Evolutionary conservation across 2,113 vertebrate species (phyloP), one percentile per base, ranked within the genome.

Genomic region (Heteronetta atricapilla): DNA sequence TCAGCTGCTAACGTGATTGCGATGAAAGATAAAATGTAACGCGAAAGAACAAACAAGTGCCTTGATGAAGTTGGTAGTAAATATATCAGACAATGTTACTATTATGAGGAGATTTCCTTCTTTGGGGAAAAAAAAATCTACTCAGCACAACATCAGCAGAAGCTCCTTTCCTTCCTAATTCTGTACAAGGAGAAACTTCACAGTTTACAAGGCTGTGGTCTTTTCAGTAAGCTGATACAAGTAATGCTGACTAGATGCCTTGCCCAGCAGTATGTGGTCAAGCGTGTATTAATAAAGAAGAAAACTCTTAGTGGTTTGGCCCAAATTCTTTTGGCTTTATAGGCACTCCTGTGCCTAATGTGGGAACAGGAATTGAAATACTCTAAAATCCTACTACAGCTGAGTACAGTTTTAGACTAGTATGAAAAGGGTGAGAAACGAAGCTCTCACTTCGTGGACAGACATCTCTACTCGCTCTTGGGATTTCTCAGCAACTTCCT

Each of bases 91-190:
- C 48, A 81, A 15, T 40, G 68, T 67, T 90, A 28, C 79, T 90
- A 68, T 86, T 86, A 75, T 31, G 14, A 93, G n/a, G 70, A 79
- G 5, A 73, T 77, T 94, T 94, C 86, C 69, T 88, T 88, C 90
- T 93, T 84, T 38, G 36, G 60, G 19, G 6, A 13, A 19, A 55
- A 77, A 44, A 5, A 44, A 44, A 44, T 62, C 69, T 76, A 26
- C 40, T 93, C 74, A 73, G 90, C 73, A 69, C 56, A 89, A 40
- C 26, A 68, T 75, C 64, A 95, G 82, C 88, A 96, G 73, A 86
- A 92, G 53, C 86, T 86, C 34, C 38, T 81, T 96, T 95, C 53
- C 93, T 96, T 96, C 91, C 56, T 56, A 79, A 6, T 90, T 96
- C 76, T 81, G 19, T 52, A 48, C 3, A 3, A 78, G 69, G 64